Conservation (phyloP, 2,797 vertebrate genomes). For the Diceros bicornis region DNA sequence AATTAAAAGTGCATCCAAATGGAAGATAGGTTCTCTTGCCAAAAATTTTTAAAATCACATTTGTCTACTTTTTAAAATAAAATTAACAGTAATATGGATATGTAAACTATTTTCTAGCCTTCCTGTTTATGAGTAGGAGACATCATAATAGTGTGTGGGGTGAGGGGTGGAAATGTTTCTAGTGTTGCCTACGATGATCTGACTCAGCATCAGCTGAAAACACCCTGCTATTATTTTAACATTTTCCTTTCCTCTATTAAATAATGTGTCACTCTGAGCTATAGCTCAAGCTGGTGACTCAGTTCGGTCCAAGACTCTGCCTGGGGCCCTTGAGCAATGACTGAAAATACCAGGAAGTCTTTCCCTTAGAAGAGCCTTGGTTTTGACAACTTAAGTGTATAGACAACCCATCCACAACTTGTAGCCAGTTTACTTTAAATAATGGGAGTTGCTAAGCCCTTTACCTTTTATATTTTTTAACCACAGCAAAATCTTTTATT, state of each 20-base stretch:
- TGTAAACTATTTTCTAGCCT: background rate
- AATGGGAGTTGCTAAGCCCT: background rate
- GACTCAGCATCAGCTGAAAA: constrained; percentile 75
- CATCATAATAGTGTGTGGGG: background rate
- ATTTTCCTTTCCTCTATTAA: constrained; percentile 74
- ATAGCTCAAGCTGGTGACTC: constrained; percentile 66
- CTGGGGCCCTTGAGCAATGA: constrained; percentile 7
- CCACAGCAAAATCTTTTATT: background rate
- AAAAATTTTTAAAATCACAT: background rate
- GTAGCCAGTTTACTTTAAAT: background rate
- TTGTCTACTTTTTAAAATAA: background rate
- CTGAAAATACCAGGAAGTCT: background rate
- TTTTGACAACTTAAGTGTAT: background rate
- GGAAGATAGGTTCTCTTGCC: background rate
- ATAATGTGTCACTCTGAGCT: constrained; percentile 66
- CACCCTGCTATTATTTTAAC: constrained; percentile 34
- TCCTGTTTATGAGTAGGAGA: background rate
- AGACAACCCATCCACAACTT: background rate
- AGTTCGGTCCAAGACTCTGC: constrained; percentile 2
- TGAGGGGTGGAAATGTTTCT: background rate
- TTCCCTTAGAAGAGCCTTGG: background rate
- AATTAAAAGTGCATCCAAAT: background rate
- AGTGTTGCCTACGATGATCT: background rate
- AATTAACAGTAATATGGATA: background rate
- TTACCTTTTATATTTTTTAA: constrained; percentile 30